These are phyloP conservation scores for Dissostichus mawsoni DNA, from an alignment of 2,113 vertebrate species.

Conservation along the genomic window DNA sequence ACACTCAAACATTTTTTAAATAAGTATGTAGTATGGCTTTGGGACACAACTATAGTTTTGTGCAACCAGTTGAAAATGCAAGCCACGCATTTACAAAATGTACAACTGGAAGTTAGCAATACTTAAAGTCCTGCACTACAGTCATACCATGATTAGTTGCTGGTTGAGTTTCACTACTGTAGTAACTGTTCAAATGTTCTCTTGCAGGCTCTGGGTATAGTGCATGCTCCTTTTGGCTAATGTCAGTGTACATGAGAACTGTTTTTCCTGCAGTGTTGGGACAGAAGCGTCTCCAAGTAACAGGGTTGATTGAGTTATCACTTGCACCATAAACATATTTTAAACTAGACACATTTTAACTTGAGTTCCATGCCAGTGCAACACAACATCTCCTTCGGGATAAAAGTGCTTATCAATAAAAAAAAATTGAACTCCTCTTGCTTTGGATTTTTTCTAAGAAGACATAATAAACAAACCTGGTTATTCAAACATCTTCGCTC, in stretches of 20 bases:
- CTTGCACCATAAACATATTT: neutral
- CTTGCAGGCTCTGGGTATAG: constrained; percentile 18
- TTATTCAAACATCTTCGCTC: constrained; percentile 11
- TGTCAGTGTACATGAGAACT: constrained; percentile 12
- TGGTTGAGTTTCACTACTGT: constrained; percentile 38
- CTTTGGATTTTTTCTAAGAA: neutral
- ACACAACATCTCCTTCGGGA: neutral
- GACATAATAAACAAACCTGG: constrained; percentile 5
- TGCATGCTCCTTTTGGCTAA: constrained; percentile 53
- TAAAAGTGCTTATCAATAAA: too few relatives aligned
- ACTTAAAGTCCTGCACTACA: constrained; percentile 49
- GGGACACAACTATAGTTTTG: constrained; percentile 12
- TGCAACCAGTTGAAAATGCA: constrained; percentile 22
- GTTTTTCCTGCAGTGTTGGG: constrained; percentile 1
- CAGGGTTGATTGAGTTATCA: neutral
- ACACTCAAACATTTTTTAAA: neutral
- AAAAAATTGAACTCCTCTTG: neutral
- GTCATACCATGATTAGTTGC: constrained; percentile 27
- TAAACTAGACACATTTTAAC: neutral
- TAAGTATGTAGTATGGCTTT: constrained; percentile 1
- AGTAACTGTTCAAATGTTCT: constrained; percentile 36
- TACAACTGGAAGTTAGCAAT: constrained; percentile 22
- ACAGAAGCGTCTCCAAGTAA: constrained; percentile 8
- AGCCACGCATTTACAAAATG: constrained; percentile 32
- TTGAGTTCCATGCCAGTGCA: neutral